Conservation (phyloP, 2,113 vertebrate genomes). For the Chiloscyllium plagiosum region DNA sequence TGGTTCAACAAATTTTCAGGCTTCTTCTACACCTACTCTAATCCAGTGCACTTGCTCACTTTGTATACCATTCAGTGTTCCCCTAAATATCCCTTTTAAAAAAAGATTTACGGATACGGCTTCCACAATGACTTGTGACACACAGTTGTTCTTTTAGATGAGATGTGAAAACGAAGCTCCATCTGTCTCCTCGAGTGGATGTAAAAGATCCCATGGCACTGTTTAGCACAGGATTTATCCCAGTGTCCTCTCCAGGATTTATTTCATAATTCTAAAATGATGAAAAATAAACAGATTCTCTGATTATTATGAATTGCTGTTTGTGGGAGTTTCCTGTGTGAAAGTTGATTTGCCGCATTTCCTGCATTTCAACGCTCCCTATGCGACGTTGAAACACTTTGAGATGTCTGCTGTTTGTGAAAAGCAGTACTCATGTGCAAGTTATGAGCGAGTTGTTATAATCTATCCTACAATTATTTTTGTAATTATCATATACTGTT, state of each 20-base stretch:
- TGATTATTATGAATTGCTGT: not conserved
- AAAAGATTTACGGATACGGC: not conserved
- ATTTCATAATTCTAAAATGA: not conserved
- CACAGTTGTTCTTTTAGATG: not conserved
- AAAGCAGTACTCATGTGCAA: not conserved
- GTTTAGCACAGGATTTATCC: not conserved
- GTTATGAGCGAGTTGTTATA: not conserved
- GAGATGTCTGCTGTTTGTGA: not conserved
- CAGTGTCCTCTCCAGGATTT: not conserved
- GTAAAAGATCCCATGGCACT: not conserved
- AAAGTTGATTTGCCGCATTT: too few species aligned
- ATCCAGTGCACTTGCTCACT: not conserved
- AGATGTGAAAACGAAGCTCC: not conserved
- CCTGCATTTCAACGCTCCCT: not conserved
- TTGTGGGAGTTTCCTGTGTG: too few species aligned
- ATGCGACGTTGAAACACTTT: not conserved
- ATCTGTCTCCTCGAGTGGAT: not conserved
- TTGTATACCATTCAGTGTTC: not conserved
- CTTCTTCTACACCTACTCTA: not conserved
- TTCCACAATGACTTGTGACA: not conserved
- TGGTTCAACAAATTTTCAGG: not conserved
- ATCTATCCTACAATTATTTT: too few species aligned
- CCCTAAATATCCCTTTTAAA: not conserved
- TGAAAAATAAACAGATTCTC: not conserved
- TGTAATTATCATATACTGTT: not conserved